These are phyloP conservation scores for Drosophila infuscata DNA, from an alignment of 2,888 invertebrate genomes.

Conservation along the genomic window DNA sequence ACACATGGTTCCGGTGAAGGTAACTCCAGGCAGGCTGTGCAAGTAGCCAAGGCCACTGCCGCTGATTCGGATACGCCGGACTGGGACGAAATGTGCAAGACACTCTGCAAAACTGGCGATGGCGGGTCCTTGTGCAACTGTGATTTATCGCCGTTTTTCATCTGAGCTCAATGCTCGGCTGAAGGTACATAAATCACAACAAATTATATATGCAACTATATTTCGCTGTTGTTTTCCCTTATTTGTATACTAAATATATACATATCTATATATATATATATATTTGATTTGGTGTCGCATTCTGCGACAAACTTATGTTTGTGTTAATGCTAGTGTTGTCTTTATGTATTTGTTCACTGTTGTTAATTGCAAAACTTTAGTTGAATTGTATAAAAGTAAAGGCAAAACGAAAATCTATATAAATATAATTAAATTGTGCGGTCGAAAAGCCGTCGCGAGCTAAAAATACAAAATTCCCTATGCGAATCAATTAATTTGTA, in stretches of 20 bases:
- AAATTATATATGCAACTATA: slow-evolving; percentile 53
- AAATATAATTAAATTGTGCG: slow-evolving; percentile 38
- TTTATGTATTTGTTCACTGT: slow-evolving; percentile 51
- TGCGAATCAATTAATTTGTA: slow-evolving; percentile 85
- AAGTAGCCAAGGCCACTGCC: neutral
- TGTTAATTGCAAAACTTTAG: slow-evolving; percentile 60
- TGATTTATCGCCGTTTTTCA: slow-evolving; percentile 88
- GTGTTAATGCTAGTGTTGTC: slow-evolving; percentile 76
- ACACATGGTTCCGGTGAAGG: slow-evolving; percentile 51
- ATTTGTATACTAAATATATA: slow-evolving; percentile 34
- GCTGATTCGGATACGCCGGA: slow-evolving; percentile 81
- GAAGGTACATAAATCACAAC: slow-evolving; percentile 69
- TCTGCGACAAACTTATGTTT: slow-evolving; percentile 56
- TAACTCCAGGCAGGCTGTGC: neutral
- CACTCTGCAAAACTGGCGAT: slow-evolving; percentile 88
- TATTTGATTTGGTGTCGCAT: slow-evolving; percentile 49
- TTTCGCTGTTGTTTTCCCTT: slow-evolving; percentile 51
- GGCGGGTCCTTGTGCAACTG: slow-evolving; percentile 92
- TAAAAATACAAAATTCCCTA: slow-evolving; percentile 82
- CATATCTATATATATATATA: slow-evolving; percentile 4
- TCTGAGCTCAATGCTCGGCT: slow-evolving; percentile 35
- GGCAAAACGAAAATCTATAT: slow-evolving; percentile 35
- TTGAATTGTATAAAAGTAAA: slow-evolving; percentile 62
- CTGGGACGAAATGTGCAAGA: slow-evolving; percentile 89
- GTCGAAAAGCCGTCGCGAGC: slow-evolving; percentile 38